Conservation (phyloP, 2,797 vertebrate genomes). For the Leucoraja ocellata region DNA sequence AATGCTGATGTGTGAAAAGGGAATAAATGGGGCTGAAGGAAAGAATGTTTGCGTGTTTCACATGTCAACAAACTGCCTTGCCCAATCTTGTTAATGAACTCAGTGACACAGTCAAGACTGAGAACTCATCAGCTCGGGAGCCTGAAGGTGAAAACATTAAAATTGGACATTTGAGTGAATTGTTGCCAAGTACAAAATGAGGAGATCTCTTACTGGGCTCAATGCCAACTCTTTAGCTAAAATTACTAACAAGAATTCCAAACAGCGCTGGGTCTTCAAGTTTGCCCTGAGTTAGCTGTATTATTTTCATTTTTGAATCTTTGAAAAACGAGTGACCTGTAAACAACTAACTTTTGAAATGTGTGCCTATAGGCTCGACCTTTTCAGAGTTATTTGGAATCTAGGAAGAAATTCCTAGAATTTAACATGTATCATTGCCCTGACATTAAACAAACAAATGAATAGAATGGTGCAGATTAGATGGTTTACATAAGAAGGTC, state of each 20-base stretch:
- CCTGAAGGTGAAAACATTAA: not conserved
- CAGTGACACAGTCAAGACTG: slow-evolving; percentile 13
- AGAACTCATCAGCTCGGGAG: not conserved
- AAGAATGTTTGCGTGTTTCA: not conserved
- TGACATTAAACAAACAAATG: slow-evolving; percentile 27
- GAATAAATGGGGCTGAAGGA: not conserved
- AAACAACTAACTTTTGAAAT: not conserved
- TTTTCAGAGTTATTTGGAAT: not conserved
- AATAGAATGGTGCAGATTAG: slow-evolving; percentile 23
- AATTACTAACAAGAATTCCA: not conserved
- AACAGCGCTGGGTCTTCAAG: not conserved
- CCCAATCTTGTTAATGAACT: not conserved
- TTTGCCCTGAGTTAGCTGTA: not conserved
- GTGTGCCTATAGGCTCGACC: not conserved
- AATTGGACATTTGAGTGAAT: not conserved
- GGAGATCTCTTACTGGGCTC: slow-evolving; percentile 3
- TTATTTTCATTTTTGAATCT: not conserved
- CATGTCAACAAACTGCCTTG: not conserved
- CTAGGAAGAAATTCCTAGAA: slow-evolving; percentile 21
- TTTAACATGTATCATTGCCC: slow-evolving; percentile 36
- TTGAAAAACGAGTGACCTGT: not conserved
- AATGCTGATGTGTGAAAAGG: not conserved
- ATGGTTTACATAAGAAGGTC: not conserved
- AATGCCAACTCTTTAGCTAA: not conserved
- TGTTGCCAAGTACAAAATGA: slow-evolving; percentile 16